phyloP scores from a whole-genome alignment of 1,140 invertebrate genomes.

The Procambarus clarkii region DNA sequence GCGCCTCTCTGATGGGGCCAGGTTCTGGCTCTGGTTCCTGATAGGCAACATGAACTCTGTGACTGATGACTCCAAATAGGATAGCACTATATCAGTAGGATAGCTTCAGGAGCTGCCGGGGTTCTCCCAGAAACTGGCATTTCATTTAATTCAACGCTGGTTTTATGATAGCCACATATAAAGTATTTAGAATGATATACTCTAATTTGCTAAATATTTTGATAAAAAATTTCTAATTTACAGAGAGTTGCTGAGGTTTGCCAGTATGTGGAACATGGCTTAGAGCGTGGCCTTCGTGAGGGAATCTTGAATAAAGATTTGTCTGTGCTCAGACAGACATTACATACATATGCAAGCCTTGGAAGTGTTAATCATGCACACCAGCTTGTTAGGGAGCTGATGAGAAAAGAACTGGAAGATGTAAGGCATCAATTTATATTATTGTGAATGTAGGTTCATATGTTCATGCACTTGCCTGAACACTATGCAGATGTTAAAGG shows the following conservation, averaged over 20 bases:
- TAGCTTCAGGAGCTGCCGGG: too few relatives aligned
- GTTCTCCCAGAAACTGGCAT: too few relatives aligned
- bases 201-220: background rate
- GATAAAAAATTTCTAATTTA: background rate
- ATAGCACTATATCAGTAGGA: too few relatives aligned
- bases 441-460: background rate
- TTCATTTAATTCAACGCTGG: too few relatives aligned
- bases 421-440: slow-evolving; percentile 14
- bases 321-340: slow-evolving; percentile 59
- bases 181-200: background rate
- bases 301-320: slow-evolving; percentile 64
- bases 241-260: slow-evolving; percentile 67
- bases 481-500: too few relatives aligned
- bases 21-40: too few relatives aligned
- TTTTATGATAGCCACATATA: too few relatives aligned
- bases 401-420: slow-evolving; percentile 54
- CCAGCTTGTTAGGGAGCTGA: slow-evolving; percentile 43
- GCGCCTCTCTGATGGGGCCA: too few relatives aligned
- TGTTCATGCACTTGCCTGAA: too few relatives aligned
- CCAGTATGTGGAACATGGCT: slow-evolving; percentile 59
- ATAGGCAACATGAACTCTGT: too few relatives aligned
- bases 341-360: slow-evolving; percentile 69
- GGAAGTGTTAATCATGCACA: slow-evolving; percentile 59
- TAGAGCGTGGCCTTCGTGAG: slow-evolving; percentile 69
- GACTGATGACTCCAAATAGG: too few relatives aligned